Conservation (phyloP, 2,113 vertebrate species). For the Castor canadensis region DNA sequence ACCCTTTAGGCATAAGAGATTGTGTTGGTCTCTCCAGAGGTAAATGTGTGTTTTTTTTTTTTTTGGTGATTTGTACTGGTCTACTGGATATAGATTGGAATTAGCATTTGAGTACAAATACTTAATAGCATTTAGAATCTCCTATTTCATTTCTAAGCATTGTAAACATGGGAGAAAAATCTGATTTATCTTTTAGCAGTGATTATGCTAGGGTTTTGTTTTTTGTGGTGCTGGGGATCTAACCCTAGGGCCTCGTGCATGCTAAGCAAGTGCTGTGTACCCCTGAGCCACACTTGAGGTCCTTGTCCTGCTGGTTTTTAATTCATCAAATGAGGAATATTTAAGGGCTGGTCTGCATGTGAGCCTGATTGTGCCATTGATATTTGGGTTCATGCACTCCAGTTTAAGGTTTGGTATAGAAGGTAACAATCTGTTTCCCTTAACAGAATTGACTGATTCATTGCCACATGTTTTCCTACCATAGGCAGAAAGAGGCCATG, state of each 20-base stretch:
- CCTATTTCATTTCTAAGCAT: neutral
- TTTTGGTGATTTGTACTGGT: neutral
- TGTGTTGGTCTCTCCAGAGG: neutral
- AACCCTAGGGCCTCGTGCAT: neutral
- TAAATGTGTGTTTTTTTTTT: constrained; percentile 5
- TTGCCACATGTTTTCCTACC: neutral
- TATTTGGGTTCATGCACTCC: neutral
- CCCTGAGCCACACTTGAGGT: neutral
- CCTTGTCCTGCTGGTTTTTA: neutral
- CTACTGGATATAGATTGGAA: constrained; percentile 1
- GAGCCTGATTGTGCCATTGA: neutral
- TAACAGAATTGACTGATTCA: neutral
- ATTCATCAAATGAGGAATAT: neutral
- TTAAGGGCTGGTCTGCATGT: neutral
- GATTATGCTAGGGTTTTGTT: neutral
- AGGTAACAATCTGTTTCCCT: neutral
- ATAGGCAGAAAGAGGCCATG: neutral
- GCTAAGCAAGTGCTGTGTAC: neutral
- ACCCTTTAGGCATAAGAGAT: neutral
- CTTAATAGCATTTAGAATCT: constrained; percentile 35
- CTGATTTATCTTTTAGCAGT: neutral
- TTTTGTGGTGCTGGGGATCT: neutral
- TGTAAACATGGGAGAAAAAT: constrained; percentile 15
- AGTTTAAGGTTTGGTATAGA: neutral
- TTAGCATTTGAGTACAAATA: constrained; percentile 6